A percentile compares a stretch with the other conserved stretches of the same genome.
These are phyloP conservation scores for Ophiodon elongatus DNA, from an alignment of 2,113 vertebrate genomes.

Conservation along the genomic window DNA sequence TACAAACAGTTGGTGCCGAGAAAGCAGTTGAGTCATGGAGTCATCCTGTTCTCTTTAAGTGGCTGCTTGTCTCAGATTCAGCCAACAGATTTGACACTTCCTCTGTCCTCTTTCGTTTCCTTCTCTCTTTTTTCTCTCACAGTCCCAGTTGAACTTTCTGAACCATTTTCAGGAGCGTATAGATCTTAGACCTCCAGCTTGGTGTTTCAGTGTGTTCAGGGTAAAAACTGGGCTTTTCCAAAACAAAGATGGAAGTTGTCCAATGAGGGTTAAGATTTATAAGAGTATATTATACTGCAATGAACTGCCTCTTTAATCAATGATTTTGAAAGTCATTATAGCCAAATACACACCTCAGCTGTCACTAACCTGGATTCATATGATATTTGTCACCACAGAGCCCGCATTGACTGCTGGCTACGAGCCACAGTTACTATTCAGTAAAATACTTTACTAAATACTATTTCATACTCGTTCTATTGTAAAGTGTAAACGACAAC, in stretches of 20 bases:
- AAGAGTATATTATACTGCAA: too few species aligned
- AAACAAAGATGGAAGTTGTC: neutral
- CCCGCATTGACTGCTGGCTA: neutral
- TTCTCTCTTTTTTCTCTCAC: neutral
- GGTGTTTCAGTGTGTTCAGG: neutral
- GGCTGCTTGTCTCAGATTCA: slow-evolving; percentile 3
- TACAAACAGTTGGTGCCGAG: neutral
- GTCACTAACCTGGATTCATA: neutral
- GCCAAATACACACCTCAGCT: neutral
- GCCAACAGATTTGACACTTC: slow-evolving; percentile 29
- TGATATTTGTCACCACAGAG: neutral
- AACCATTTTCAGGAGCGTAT: neutral
- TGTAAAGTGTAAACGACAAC: neutral
- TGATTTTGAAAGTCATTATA: neutral
- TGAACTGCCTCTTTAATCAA: too few species aligned
- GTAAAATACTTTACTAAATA: neutral
- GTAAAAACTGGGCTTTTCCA: neutral
- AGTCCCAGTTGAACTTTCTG: neutral
- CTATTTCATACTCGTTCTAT: neutral
- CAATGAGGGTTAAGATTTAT: neutral
- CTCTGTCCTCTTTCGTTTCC: slow-evolving; percentile 56
- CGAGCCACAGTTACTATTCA: neutral
- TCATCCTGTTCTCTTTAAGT: neutral
- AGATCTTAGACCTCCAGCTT: neutral
- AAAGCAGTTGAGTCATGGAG: neutral